Evolutionary conservation across 2,888 invertebrate genomes (phyloP).

Genomic region (Tuta absoluta): DNA sequence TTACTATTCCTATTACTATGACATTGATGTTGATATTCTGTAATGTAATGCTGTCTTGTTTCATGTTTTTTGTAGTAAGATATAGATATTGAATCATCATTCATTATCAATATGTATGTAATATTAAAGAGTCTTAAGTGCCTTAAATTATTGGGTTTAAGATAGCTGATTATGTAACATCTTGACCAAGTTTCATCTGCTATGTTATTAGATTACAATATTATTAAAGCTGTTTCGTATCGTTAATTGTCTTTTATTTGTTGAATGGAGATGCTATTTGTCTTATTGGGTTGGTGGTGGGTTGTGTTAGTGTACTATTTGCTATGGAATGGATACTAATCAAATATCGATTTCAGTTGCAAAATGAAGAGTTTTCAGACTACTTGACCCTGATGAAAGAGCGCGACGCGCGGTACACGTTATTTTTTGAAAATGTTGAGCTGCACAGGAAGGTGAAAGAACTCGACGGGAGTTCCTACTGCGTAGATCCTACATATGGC

Average conservation of each 20-base stretch:
- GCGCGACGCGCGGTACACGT: constrained; percentile 68
- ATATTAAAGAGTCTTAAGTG: background rate
- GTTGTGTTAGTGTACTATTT: background rate
- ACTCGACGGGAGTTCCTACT: constrained; percentile 54
- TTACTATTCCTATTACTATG: no score
- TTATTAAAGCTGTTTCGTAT: background rate
- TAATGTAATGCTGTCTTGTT: background rate
- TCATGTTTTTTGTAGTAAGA: background rate
- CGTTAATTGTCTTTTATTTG: background rate
- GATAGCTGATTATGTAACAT: background rate
- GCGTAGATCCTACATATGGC: constrained; percentile 48
- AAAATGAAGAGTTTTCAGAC: constrained; percentile 65
- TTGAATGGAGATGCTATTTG: background rate
- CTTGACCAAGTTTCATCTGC: background rate
- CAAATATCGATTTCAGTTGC: constrained; percentile 48
- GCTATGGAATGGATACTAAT: background rate
- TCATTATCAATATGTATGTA: no score
- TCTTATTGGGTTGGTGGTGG: background rate
- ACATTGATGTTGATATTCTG: background rate
- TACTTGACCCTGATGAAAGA: constrained; percentile 67
- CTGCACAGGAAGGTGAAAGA: constrained; percentile 66
- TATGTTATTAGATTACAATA: background rate
- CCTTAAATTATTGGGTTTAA: background rate
- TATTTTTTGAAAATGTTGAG: constrained; percentile 70
- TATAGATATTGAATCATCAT: background rate